Percentiles rank a stretch among this genome's conserved stretches.
Evolutionary conservation across 2,888 invertebrate genomes (phyloP).

Genomic region (Synanthedon vespiformis): DNA sequence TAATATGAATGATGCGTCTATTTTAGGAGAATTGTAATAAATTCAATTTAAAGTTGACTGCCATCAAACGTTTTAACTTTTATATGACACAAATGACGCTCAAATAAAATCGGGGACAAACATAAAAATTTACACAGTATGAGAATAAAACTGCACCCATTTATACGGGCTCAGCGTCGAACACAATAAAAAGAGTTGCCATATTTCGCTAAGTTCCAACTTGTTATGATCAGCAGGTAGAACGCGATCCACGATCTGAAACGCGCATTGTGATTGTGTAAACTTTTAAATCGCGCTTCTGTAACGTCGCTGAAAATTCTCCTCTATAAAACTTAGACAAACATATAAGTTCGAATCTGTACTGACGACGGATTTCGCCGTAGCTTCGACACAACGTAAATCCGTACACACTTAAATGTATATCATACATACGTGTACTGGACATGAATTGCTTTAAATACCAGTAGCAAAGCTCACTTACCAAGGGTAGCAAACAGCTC

Average conservation of each 20-base stretch:
- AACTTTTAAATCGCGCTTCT: constrained; percentile 34
- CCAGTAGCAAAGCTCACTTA: no score
- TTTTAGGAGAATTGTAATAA: constrained; percentile 11
- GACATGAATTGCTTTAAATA: no score
- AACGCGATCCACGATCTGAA: constrained; percentile 22
- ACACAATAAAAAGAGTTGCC: constrained; percentile 42
- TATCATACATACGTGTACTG: no score
- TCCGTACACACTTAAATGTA: no score
- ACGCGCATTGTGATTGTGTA: constrained; percentile 30
- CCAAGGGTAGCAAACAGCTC: no score
- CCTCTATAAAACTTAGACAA: constrained; percentile 24
- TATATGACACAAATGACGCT: constrained; percentile 28
- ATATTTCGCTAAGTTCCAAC: constrained; percentile 43
- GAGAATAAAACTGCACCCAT: constrained; percentile 33
- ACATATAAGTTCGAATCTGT: constrained; percentile 15
- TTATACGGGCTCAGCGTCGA: constrained; percentile 14
- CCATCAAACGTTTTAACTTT: constrained; percentile 27
- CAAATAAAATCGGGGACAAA: constrained; percentile 27
- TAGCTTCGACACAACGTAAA: neutral
- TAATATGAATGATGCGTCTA: neutral
- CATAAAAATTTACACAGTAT: constrained; percentile 43
- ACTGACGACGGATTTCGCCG: neutral
- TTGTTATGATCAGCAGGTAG: constrained; percentile 48
- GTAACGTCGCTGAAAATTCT: constrained; percentile 16
- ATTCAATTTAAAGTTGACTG: constrained; percentile 29